A percentile compares a stretch with the other conserved stretches of the same genome.
Evolutionary conservation across 2,888 invertebrate genomes (phyloP).

Genomic region (Agrochola lychnidis): DNA sequence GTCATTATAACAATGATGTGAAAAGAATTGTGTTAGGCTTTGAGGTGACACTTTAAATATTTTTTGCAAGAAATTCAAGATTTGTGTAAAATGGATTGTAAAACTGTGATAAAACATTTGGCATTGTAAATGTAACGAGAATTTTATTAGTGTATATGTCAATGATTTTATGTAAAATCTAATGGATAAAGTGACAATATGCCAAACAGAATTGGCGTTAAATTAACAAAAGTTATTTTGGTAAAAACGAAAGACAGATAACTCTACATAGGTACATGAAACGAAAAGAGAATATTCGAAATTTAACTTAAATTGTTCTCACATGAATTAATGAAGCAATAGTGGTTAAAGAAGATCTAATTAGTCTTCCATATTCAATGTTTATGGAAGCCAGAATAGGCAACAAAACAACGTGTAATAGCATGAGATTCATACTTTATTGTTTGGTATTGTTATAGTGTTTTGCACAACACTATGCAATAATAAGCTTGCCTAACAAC

Average conservation of each 20-base stretch:
- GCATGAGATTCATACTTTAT: neutral
- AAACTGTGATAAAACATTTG: neutral
- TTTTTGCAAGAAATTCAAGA: neutral
- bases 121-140: neutral
- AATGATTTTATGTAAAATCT: neutral
- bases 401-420: constrained; percentile 26
- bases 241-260: neutral
- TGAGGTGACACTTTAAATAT: constrained; percentile 19
- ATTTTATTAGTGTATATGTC: neutral
- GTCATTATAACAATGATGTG: constrained; percentile 45
- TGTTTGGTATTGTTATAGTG: constrained; percentile 8
- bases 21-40: constrained; percentile 33
- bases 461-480: constrained; percentile 44
- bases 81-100: neutral
- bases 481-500: constrained; percentile 37
- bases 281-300: neutral
- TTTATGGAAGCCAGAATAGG: constrained; percentile 15
- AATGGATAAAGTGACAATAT: neutral
- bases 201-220: constrained; percentile 1
- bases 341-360: neutral
- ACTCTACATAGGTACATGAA: neutral
- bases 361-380: neutral
- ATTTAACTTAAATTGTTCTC: neutral
- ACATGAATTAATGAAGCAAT: neutral
- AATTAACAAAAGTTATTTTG: neutral